phyloP scores from a whole-genome alignment of 2,888 invertebrate genomes.

The Phytoseiulus persimilis region DNA sequence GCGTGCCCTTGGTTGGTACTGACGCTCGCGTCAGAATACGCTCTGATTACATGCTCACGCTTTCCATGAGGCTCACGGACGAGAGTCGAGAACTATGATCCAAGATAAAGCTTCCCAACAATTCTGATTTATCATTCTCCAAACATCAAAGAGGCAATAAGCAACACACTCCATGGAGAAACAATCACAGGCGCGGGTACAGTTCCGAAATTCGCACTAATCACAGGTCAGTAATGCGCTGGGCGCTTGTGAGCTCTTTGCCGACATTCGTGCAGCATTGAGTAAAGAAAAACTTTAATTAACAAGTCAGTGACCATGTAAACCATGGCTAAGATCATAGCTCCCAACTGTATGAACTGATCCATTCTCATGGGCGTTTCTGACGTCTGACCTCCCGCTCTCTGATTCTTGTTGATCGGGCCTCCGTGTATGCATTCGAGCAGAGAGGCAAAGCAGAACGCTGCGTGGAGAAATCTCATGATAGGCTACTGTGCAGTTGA shows the following conservation, averaged over 20 bases:
- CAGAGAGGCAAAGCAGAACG: neutral
- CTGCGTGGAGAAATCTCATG: neutral
- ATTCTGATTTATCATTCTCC: too few species aligned
- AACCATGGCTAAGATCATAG: neutral
- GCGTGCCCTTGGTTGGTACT: too few species aligned
- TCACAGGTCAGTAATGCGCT: neutral
- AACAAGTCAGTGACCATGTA: neutral
- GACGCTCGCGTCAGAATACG: too few species aligned
- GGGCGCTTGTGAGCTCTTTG: neutral
- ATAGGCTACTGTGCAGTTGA: neutral
- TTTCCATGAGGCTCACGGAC: too few species aligned
- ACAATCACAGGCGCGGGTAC: neutral
- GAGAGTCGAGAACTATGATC: too few species aligned
- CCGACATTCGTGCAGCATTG: neutral
- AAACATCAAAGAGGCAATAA: neutral
- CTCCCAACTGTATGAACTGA: neutral
- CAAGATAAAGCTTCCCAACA: too few species aligned
- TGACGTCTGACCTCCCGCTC: neutral
- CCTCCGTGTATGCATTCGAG: neutral
- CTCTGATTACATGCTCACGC: too few species aligned
- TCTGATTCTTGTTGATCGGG: neutral
- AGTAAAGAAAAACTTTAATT: neutral
- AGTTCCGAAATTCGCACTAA: neutral
- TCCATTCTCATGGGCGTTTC: neutral
- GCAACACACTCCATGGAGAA: neutral